These are phyloP conservation scores for Shinisaurus crocodilurus DNA, from an alignment of 2,113 vertebrate genomes.

Conservation along the genomic window DNA sequence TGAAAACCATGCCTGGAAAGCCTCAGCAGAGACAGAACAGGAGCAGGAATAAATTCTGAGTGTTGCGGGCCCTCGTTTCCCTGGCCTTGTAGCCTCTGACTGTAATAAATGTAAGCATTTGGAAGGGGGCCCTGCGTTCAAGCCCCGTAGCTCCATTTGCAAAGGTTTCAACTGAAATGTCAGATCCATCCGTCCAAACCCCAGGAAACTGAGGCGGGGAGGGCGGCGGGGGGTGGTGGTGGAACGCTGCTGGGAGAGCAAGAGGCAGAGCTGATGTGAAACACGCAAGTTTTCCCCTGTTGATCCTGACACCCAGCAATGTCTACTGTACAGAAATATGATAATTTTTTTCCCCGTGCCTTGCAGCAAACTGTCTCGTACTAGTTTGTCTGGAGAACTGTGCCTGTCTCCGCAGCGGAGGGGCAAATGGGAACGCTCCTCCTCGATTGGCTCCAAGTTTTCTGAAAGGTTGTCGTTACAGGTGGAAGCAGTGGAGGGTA, in stretches of 20 bases:
- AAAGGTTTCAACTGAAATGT: conserved; percentile 70
- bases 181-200: conserved; percentile 64
- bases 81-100: conserved; percentile 58
- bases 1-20: conserved; percentile 32
- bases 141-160: conserved; percentile 68
- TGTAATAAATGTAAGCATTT: conserved; percentile 63
- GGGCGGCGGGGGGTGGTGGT: conserved; percentile 20
- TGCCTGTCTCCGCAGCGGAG: conserved; percentile 17
- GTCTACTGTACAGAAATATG: conserved; percentile 53
- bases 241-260: conserved; percentile 48
- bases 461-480: not conserved
- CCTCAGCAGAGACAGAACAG: not conserved
- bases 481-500: conserved; percentile 3
- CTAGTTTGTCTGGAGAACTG: conserved; percentile 26
- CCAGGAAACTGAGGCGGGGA: conserved; percentile 40
- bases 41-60: conserved; percentile 51
- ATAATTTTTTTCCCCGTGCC: conserved; percentile 59
- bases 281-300: conserved; percentile 40
- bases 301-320: conserved; percentile 58
- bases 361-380: conserved; percentile 55
- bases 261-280: conserved; percentile 55
- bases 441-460: conserved; percentile 35
- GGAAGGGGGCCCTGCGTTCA: conserved; percentile 50
- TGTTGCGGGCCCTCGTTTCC: conserved; percentile 33
- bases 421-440: conserved; percentile 43